Conservation (phyloP, 2,113 vertebrate genomes). For the Desmodus rotundus region DNA sequence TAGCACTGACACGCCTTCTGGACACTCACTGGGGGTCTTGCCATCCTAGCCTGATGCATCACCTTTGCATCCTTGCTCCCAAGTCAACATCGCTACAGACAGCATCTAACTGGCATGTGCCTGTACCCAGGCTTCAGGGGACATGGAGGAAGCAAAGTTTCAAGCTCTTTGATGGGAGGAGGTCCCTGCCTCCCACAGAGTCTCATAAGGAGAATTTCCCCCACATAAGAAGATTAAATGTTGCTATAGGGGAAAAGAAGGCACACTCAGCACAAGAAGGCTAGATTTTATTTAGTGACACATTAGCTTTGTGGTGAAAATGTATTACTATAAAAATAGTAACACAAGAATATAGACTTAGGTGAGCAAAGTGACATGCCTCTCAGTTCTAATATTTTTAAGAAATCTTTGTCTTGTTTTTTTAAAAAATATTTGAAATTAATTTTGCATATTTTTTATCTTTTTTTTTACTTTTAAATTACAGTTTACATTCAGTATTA, state of each 20-base stretch:
- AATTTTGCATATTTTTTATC: background rate
- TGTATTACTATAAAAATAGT: background rate
- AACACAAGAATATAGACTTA: background rate
- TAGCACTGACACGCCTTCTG: rapidly evolving
- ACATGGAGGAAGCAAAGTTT: background rate
- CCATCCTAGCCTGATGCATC: background rate
- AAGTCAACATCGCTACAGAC: background rate
- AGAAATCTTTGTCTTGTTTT: background rate
- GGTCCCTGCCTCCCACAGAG: background rate
- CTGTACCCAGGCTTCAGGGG: background rate
- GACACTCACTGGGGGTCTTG: background rate
- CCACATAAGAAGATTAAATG: background rate
- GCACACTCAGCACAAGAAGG: background rate
- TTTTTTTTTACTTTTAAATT: background rate
- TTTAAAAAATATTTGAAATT: background rate
- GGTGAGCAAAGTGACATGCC: background rate
- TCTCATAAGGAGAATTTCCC: background rate
- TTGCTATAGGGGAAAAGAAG: background rate
- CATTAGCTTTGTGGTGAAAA: background rate
- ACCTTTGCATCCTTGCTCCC: background rate
- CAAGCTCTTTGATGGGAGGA: background rate
- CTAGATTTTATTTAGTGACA: background rate
- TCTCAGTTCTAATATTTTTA: background rate
- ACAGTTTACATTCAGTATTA: background rate
- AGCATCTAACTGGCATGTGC: background rate